phyloP scores from a whole-genome alignment of 2,113 vertebrate genomes.

The Vombatus ursinus region DNA sequence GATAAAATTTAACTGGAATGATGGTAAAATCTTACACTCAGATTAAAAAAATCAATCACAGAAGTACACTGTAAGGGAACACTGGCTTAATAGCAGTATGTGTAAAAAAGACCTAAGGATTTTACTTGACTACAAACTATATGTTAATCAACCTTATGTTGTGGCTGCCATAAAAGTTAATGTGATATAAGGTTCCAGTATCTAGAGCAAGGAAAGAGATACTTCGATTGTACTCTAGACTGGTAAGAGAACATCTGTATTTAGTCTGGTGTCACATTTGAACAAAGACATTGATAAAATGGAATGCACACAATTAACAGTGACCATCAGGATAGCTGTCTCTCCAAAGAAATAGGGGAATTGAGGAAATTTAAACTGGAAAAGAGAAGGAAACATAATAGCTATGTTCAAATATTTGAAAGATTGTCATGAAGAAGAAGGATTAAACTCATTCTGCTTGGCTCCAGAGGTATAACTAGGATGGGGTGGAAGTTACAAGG shows the following conservation, averaged over 20 bases:
- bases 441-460: background rate
- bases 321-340: background rate
- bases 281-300: background rate
- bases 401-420: background rate
- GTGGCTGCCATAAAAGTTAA: background rate
- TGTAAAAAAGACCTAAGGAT: background rate
- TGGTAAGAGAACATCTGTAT: background rate
- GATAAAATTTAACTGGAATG: background rate
- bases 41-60: background rate
- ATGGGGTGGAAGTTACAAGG: background rate
- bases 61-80: background rate
- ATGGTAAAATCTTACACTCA: background rate
- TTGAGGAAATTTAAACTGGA: background rate
- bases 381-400: background rate
- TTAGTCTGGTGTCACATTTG: background rate
- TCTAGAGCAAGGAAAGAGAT: background rate
- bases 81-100: background rate
- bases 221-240: background rate
- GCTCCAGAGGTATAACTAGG: background rate
- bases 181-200: background rate
- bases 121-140: background rate
- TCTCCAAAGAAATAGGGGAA: background rate
- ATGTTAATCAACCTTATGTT: background rate
- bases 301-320: background rate
- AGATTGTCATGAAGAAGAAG: background rate